A percentile compares a stretch with the other conserved stretches of the same genome.
These are phyloP conservation scores for Cylindroiulus punctatus DNA, from an alignment of 2,888 invertebrate species.

Conservation along the genomic window DNA sequence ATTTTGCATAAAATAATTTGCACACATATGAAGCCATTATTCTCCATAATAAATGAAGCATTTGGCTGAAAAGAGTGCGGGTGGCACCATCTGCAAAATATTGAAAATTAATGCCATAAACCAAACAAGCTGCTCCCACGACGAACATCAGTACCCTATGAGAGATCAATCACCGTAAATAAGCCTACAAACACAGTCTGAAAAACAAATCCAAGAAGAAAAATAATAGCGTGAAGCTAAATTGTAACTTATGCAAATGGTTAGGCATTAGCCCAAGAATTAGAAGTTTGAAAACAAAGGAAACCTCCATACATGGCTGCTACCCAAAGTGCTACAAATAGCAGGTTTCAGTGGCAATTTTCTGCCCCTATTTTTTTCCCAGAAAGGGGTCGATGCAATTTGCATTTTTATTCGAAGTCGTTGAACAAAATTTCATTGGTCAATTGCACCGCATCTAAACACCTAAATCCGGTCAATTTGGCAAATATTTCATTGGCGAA, in stretches of 20 bases:
- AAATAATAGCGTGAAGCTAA: not conserved
- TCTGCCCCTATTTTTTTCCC: not conserved
- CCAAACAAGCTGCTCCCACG: conserved; percentile 21
- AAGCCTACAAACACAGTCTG: not conserved
- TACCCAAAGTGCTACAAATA: not conserved
- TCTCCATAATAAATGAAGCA: conserved; percentile 45
- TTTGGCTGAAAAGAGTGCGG: conserved; percentile 45
- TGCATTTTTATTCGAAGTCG: conserved; percentile 17
- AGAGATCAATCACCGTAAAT: not conserved
- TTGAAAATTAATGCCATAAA: conserved; percentile 40
- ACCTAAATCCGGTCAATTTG: conserved; percentile 43
- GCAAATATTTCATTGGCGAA: not conserved
- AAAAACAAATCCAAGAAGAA: not conserved
- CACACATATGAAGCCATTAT: conserved; percentile 47
- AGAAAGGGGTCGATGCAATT: not conserved
- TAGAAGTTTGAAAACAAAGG: not conserved
- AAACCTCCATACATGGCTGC: not conserved
- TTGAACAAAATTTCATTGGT: not conserved
- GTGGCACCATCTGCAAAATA: conserved; percentile 47
- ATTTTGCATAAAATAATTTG: conserved; percentile 47
- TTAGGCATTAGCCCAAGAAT: not conserved
- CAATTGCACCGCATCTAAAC: conserved; percentile 16
- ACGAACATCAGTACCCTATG: not conserved
- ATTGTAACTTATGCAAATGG: conserved; percentile 17
- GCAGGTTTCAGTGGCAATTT: not conserved